Conservation (phyloP, 2,888 invertebrate genomes). For the Alviniconcha strummeri region DNA sequence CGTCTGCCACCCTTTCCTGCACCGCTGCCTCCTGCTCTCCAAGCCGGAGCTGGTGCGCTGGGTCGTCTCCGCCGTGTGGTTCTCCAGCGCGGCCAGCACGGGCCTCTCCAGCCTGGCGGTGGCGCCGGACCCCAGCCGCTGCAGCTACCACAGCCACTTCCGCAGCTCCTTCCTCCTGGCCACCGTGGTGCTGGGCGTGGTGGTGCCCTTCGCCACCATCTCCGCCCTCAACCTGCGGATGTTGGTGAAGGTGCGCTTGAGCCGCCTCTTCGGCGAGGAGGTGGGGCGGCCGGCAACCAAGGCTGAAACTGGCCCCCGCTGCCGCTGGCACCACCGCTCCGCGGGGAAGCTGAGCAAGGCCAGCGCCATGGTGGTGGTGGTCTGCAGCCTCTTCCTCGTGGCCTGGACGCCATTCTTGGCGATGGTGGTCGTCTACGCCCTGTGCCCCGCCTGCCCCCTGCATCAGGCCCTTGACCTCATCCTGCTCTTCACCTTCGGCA, state of each 20-base stretch:
- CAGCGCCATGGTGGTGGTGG: slow-evolving; percentile 15
- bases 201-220: slow-evolving; percentile 8
- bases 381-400: slow-evolving; percentile 21
- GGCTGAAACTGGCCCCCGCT: too few relatives aligned
- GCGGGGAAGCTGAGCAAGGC: slow-evolving; percentile 7
- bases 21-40: not conserved
- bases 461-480: slow-evolving; percentile 15
- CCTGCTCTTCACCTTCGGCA: slow-evolving; percentile 14
- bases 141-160: slow-evolving; percentile 24
- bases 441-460: slow-evolving; percentile 3
- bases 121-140: not conserved
- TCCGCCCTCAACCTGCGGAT: not conserved
- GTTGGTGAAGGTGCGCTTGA: slow-evolving; percentile 4
- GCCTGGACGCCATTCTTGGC: slow-evolving; percentile 27
- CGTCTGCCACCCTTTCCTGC: slow-evolving; percentile 15
- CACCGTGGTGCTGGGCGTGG: not conserved
- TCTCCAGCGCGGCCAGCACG: not conserved
- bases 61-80: not conserved
- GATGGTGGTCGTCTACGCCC: not conserved
- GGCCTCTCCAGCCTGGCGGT: slow-evolving; percentile 10
- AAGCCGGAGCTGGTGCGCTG: not conserved
- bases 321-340: not conserved
- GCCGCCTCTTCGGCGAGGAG: not conserved
- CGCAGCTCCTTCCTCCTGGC: not conserved
- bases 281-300: not conserved